Evolutionary conservation across 2,888 invertebrate species (phyloP), one percentile per base, ranked within the genome.

Genomic region (Gisinianus flammeolus): DNA sequence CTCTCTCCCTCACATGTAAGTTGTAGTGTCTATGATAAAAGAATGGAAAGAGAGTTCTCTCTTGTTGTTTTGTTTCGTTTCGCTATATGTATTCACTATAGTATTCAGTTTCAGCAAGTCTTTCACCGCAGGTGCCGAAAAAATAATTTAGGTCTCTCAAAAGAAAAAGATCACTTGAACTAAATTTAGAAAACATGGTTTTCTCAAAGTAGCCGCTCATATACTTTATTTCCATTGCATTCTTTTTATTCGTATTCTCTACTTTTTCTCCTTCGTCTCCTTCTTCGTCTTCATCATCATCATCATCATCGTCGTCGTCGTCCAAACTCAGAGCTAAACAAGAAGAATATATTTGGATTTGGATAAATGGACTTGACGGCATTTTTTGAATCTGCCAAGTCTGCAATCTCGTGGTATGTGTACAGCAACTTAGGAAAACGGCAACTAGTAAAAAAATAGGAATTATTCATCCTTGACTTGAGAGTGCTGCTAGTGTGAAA

Each of bases 121-220:
- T 56, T 56, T 22, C 58, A 56, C 58, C 58, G 58, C 58, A 56
- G 58, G 58, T 56, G 58, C 58, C 58, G 58, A 56, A 56, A 56
- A 56, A 56, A 56, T 56, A 56, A 56, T 56, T 56, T 56, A 56
- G 58, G 58, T 56, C 58, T 56, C 24, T 56, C 10, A 56, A 56
- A 56, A 56, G 58, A 56, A n/a, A n/a, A n/a, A 56, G 58, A 56
- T n/a, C 58, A 56, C 58, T 56, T 56, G 58, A 56, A 56, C 58
- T 56, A 56, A 56, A 56, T 56, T 56, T 56, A 56, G 58, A 56
- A 56, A 56, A 56, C 6, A 56, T 56, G 24, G 6, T 56, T n/a
- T 56, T 19, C n/a, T 56, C 58, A 6, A 56, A 56, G 58, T 56
- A 22, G 24, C 58, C 58, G 58, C 58, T 35, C 5, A 35, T 35